Percentiles rank a stretch among this genome's conserved stretches.
phyloP scores from a whole-genome alignment of 2,888 invertebrate species.

The Sepioteuthis lessoniana region DNA sequence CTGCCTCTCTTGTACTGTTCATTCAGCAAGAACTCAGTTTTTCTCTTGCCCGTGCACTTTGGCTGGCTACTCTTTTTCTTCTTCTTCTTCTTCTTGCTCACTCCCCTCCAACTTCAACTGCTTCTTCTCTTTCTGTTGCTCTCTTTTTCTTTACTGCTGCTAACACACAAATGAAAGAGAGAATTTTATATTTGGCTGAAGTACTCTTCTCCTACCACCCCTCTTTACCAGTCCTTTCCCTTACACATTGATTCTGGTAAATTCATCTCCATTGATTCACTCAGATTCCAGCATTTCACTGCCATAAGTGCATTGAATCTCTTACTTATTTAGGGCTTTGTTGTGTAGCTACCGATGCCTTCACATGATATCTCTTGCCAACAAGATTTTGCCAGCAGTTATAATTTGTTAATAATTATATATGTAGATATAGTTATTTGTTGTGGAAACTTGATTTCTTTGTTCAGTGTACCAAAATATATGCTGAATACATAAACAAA shows the following conservation, averaged over 20 bases:
- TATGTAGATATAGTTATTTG: neutral
- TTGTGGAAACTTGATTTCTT: neutral
- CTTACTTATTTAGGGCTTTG: neutral
- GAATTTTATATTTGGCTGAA: neutral
- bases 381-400: neutral
- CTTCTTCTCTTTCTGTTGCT: neutral
- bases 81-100: neutral
- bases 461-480: neutral
- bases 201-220: neutral
- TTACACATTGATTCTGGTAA: neutral
- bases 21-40: neutral
- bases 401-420: neutral
- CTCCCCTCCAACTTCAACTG: neutral
- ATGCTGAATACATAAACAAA: neutral
- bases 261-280: conserved; percentile 23
- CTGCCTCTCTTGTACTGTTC: conserved; percentile 25
- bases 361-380: too few relatives aligned
- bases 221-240: neutral
- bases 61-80: too few relatives aligned
- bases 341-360: neutral
- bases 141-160: neutral
- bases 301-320: neutral
- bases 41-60: neutral
- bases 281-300: conserved; percentile 33
- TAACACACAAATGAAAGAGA: neutral